phyloP scores from a whole-genome alignment of 1,140 invertebrate species.

The Ceratoteleas bidentatus region DNA sequence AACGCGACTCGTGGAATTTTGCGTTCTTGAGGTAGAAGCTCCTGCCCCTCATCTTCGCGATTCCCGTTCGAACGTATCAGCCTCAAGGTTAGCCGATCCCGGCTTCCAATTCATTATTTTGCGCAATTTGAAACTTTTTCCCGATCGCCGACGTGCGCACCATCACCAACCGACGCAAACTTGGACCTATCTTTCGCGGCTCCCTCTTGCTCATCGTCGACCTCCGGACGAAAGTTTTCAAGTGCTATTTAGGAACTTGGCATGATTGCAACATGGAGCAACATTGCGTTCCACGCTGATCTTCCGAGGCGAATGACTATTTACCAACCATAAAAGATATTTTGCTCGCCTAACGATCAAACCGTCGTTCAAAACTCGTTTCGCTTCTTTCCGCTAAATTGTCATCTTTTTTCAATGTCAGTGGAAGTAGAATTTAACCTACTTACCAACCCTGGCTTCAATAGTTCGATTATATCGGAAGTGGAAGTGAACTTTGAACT shows the following conservation, averaged over 20 bases:
- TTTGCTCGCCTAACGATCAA: constrained; percentile 7
- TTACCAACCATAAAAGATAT: constrained; percentile 13
- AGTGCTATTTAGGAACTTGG: constrained; percentile 36
- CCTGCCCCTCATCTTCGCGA: too few species aligned
- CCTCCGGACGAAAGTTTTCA: constrained; percentile 5
- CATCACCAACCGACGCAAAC: neutral
- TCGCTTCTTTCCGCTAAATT: neutral
- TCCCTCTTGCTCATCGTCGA: too few species aligned
- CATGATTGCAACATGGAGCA: constrained; percentile 13
- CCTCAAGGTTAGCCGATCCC: neutral
- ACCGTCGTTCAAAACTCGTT: constrained; percentile 12
- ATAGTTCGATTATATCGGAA: too few species aligned
- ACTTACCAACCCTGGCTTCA: too few species aligned
- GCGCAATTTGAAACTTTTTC: constrained; percentile 29
- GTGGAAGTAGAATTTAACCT: too few species aligned
- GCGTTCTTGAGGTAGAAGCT: too few species aligned
- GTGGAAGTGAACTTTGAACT: too few species aligned
- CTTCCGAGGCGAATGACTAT: constrained; percentile 18
- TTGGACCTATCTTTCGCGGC: too few species aligned
- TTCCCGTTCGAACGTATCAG: neutral
- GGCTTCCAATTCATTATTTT: constrained; percentile 28
- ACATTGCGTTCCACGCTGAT: constrained; percentile 10
- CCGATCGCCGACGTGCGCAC: constrained; percentile 6
- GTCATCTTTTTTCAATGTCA: neutral
- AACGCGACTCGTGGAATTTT: too few species aligned